Evolutionary conservation across 2,888 invertebrate species (phyloP), one percentile per base, ranked within the genome.

Genomic region (Mallateleia sp.): DNA sequence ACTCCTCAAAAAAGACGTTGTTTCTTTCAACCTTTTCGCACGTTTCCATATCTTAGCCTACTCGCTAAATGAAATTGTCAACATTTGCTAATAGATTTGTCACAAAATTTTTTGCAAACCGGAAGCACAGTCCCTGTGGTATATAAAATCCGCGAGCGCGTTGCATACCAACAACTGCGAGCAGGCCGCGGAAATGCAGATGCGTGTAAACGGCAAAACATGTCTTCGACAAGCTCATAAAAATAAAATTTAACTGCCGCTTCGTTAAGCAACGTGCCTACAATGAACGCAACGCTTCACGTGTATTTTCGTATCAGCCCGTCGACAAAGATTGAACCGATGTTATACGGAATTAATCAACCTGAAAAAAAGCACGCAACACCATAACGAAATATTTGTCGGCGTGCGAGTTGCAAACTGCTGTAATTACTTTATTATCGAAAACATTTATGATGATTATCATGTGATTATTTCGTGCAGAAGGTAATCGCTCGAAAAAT

Each of bases 211-310:
- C 47, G 80, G 80, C 54, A 62, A 75, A 85, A 85, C 78, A 72
- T 78, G 78, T 86, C 86, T 86, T 82, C 81, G 86, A 81, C 78
- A 74, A 67, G 78, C 80, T 81, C 81, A 64, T 88, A 88, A 88
- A 87, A 88, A 81, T 78, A 34, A 81, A 81, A 72, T 85, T 84
- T 81, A 88, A 88, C 81, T 78, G 67, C 74, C 22, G 60, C 71
- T 75, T 72, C 77, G 78, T 88, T 71, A 67, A 71, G 42, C 80
- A 34, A 34, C 77, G 22, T 22, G 24, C 52, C 20, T 56, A 67
- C 79, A 77, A 75, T 62, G 75, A n/a, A 38, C 56, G 67, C 50
- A 66, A 60, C 47, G 64, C 32, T 64, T 60, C 52, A 32, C 66
- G 38, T n/a, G 77, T 47, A 74, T 32, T 79, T 74, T 85, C 52